Evolutionary conservation across 2,113 vertebrate genomes (phyloP).

Genomic region (Mormyrus lacerda): DNA sequence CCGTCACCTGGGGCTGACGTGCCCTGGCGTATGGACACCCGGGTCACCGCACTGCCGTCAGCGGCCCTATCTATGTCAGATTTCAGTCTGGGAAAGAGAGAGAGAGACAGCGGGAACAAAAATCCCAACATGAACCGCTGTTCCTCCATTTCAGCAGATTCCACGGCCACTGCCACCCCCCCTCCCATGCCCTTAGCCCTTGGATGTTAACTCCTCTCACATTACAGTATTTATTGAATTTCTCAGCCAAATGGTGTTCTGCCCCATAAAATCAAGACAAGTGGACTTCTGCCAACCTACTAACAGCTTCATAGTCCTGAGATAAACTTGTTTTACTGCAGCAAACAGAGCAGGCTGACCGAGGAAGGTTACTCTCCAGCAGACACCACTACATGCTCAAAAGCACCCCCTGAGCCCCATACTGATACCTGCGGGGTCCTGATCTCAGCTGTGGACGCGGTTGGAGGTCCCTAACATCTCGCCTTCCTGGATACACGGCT

Average conservation of each 20-base stretch:
- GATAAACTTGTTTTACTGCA: slow-evolving; percentile 94
- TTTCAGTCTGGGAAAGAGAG: background rate
- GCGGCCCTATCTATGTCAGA: background rate
- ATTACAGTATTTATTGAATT: slow-evolving; percentile 88
- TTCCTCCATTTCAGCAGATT: background rate
- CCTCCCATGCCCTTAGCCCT: slow-evolving; percentile 62
- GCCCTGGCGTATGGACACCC: background rate
- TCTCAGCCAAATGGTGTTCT: slow-evolving; percentile 80
- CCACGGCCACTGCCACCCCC: slow-evolving; percentile 40
- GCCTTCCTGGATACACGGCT: background rate
- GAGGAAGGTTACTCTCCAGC: slow-evolving; percentile 91
- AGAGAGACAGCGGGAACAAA: background rate
- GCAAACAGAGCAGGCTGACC: slow-evolving; percentile 92
- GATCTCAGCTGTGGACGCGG: slow-evolving; percentile 27
- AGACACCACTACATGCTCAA: slow-evolving; percentile 73
- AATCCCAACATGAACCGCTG: slow-evolving; percentile 2
- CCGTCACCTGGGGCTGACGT: background rate
- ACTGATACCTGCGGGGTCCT: slow-evolving; percentile 59
- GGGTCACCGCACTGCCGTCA: background rate
- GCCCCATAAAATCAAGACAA: slow-evolving; percentile 90
- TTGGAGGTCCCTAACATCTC: background rate
- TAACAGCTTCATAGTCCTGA: slow-evolving; percentile 85
- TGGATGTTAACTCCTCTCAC: slow-evolving; percentile 75
- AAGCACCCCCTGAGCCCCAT: slow-evolving; percentile 42
- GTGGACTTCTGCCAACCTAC: slow-evolving; percentile 82